phyloP scores from a whole-genome alignment of 1,140 invertebrate genomes.

The Wasmannia auropunctata region DNA sequence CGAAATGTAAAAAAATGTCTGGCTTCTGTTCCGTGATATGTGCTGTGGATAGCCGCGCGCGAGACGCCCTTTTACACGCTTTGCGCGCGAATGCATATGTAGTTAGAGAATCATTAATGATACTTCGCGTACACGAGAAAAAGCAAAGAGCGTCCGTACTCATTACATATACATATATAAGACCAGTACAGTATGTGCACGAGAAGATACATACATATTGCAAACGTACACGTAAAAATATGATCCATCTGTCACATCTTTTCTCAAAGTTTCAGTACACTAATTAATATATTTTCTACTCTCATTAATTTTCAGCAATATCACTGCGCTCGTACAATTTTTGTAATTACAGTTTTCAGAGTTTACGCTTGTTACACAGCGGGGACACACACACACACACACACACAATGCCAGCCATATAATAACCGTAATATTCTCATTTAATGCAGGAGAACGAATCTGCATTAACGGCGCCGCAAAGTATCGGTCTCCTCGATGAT shows the following conservation, averaged over 20 bases:
- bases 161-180: not conserved
- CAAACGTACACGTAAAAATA: not conserved
- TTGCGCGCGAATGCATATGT: not conserved
- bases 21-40: not conserved
- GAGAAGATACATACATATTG: not conserved
- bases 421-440: not conserved
- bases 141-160: not conserved
- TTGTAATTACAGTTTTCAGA: not conserved
- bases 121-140: not conserved
- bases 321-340: not conserved
- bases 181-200: not conserved
- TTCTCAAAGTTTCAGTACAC: not conserved
- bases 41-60: not conserved
- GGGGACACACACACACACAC: not conserved
- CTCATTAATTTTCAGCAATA: not conserved
- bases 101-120: constrained; percentile 22
- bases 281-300: not conserved
- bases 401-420: too few species aligned
- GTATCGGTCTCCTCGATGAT: constrained; percentile 13
- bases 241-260: not conserved
- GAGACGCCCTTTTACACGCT: not conserved
- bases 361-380: not conserved
- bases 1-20: not conserved
- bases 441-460: not conserved
- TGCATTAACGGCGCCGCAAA: constrained; percentile 4